Evolutionary conservation across 2,113 vertebrate species (phyloP).

Genomic region (Chrysochloris asiatica): DNA sequence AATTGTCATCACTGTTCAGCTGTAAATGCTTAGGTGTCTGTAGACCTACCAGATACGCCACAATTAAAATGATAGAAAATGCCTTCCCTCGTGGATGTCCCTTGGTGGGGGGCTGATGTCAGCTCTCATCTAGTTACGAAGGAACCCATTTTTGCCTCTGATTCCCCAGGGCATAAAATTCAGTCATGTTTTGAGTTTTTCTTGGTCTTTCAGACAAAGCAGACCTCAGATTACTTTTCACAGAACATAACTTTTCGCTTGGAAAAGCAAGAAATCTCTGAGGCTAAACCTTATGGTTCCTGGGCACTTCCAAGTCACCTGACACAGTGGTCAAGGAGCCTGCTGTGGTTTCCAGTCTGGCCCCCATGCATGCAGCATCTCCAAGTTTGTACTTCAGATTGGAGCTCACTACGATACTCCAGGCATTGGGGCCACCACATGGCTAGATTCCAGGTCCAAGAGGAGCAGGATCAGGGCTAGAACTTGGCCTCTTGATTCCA

Average conservation of each 20-base stretch:
- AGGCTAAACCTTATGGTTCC: not conserved
- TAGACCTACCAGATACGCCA: not conserved
- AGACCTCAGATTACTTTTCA: not conserved
- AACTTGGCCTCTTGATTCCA: not conserved
- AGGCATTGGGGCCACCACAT: not conserved
- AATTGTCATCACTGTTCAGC: not conserved
- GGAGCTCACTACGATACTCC: not conserved
- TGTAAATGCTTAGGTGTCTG: not conserved
- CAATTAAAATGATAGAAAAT: not conserved
- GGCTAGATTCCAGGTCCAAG: not conserved
- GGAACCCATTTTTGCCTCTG: not conserved
- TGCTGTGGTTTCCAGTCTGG: not conserved
- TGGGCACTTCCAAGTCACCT: not conserved
- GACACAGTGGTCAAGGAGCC: not conserved
- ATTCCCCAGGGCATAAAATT: not conserved
- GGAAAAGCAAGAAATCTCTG: constrained; percentile 11
- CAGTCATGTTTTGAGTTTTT: not conserved
- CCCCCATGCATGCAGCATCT: not conserved
- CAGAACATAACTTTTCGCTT: not conserved
- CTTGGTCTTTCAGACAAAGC: not conserved
- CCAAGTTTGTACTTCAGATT: not conserved
- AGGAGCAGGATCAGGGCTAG: not conserved
- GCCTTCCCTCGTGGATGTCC: not conserved
- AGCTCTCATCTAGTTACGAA: not conserved
- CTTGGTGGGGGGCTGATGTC: not conserved